Base-by-base conservation (phyloP, 2,113 vertebrate genomes). In the Pangasianodon hypophthalmus region DNA sequence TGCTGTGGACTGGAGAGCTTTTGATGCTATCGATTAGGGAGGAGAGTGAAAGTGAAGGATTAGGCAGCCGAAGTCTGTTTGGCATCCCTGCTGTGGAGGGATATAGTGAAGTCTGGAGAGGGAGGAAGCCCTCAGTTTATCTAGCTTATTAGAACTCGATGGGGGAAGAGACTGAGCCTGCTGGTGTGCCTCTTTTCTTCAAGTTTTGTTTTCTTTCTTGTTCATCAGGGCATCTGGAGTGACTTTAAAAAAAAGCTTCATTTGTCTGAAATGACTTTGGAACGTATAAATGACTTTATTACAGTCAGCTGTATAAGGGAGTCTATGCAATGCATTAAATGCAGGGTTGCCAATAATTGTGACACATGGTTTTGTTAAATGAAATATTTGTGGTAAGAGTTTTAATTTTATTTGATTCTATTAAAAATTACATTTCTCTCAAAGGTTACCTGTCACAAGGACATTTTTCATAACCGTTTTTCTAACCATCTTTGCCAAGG, bases 21-120 rank as follows among this genome's bases (percentile, higher is more conserved):
- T 93, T 93, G 92, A 93, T 92, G 91, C 85, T 94, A 94, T 95
- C 92, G 94, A 96, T 95, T 92, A 88, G 90, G 91, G 87, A 89
- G 91, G 91, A 90, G 88, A 37, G 75, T 62, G 84, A 73, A 82
- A 84, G 87, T 85, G 60, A 93, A 94, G 85, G 75, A 90, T 89
- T 91, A 82, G 58, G 10, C 60, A 83, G 84, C 77, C 44, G 54
- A 56, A 29, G 67, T 60, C 3, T 79, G 86, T 87, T 62, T 87
- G 86, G 52, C 71, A 79, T 75, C 86, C 46, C 37, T 21, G 85
- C 46, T 73, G 41, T 18, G 0, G 32, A 56, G 69, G 69, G 32
- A 77, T 56, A 44, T 56, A 60, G 85, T 37, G 69, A 58, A n/a
- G 71, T 46, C 41, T 79, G 41, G 56, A 79, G 9, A 44, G 19